Evolutionary conservation across 2,113 vertebrate species (phyloP), one percentile per base, ranked within the genome.

Genomic region (Cyprinodon variegatus): DNA sequence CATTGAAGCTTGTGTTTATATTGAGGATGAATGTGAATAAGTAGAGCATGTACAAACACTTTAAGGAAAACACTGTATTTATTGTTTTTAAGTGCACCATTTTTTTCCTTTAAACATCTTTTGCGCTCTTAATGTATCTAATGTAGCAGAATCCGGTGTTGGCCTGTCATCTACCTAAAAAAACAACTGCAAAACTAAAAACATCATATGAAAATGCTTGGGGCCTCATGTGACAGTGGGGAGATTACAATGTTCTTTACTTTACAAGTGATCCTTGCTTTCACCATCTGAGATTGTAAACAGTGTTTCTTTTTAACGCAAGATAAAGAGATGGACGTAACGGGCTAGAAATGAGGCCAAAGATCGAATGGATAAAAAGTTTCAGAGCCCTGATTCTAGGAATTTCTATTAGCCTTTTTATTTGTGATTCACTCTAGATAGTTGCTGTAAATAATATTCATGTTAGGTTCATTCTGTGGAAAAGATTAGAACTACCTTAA

Each of bases 331-430:
- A 70, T 7, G 20, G 6, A 20, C 11, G 1, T 22, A 40, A 40
- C 17, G 17, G 40, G 37, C n/a, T 36, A 14, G 48, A 57, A 70
- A 65, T 7, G 40, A 71, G 20, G 36, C 65, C 38, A 62, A 65
- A 43, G 40, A 74, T 36, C 3, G 12, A 60, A 29, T 41, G n/a
- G 20, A 68, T 29, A 60, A 81, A 67, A 67, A 22, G 61, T 9
- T 41, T 15, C 39, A 60, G 83, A 66, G 57, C 57, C 70, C 82
- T 82, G 76, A 86, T 85, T 77, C 73, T 40, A 2, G 0, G 36
- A 57, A 36, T 78, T 57, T 20, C 40, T 72, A 59, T 74, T 67
- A 61, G 64, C 20, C 43, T 29, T 29, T 29, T 29, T 29, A 29
- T 29, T 29, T 29, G 29, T 29, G 29, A 29, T 29, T 29, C 29